A percentile compares a stretch with the other conserved stretches of the same genome.
phyloP scores from a whole-genome alignment of 2,113 vertebrate genomes.

The Hyaena hyaena region DNA sequence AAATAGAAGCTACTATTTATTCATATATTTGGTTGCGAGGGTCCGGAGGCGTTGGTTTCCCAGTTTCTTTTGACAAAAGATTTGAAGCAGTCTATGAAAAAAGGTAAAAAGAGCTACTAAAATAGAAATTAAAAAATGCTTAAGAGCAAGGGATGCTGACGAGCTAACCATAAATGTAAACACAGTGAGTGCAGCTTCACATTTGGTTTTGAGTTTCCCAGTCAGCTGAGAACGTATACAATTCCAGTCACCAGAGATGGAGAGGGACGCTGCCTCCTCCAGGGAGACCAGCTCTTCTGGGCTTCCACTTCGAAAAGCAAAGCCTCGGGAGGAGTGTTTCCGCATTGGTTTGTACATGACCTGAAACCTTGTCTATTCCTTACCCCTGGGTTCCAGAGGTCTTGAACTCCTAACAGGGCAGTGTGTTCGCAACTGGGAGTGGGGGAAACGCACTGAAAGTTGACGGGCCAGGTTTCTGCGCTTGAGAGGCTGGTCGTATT shows the following conservation, averaged over 20 bases:
- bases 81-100: constrained; percentile 9
- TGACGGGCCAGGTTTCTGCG: background rate
- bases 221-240: background rate
- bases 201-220: constrained; percentile 47
- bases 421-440: background rate
- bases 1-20: constrained; percentile 14
- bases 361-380: constrained; percentile 3
- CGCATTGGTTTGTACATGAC: background rate
- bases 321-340: background rate
- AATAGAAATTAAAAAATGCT: background rate
- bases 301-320: constrained; percentile 43
- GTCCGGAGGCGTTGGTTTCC: background rate
- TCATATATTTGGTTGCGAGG: background rate
- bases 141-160: constrained; percentile 4
- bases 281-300: background rate
- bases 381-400: background rate
- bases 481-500: background rate
- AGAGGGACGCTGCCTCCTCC: background rate
- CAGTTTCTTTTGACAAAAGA: constrained; percentile 31
- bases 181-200: background rate
- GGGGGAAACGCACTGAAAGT: background rate
- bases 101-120: constrained; percentile 9
- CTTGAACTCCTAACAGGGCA: background rate
- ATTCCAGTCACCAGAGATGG: background rate
- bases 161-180: background rate